These are phyloP conservation scores for Agrochola macilenta DNA, from an alignment of 2,888 invertebrate genomes.

Conservation along the genomic window DNA sequence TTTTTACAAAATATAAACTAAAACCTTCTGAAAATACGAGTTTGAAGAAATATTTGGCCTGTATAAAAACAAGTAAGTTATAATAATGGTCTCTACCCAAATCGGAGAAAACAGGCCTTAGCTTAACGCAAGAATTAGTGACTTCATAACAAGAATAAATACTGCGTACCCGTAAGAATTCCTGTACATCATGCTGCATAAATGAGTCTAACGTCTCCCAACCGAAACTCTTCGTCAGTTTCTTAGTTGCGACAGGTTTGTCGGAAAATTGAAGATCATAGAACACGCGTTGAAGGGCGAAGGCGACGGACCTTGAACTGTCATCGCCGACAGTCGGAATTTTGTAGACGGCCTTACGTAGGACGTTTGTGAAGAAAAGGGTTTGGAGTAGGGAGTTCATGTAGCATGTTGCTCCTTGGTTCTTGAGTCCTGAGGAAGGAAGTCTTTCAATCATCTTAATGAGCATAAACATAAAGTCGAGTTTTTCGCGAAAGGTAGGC, in stretches of 20 bases:
- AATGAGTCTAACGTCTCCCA: slow-evolving; percentile 99
- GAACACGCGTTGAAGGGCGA: slow-evolving; percentile 99
- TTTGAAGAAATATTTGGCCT: not conserved
- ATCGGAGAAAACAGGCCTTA: not conserved
- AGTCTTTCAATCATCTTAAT: not conserved
- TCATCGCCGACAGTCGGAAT: slow-evolving; percentile 99
- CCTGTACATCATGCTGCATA: slow-evolving; percentile 99
- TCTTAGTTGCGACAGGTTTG: slow-evolving; percentile 99
- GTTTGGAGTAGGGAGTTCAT: slow-evolving; percentile 99
- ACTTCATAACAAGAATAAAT: not conserved
- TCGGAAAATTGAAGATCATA: slow-evolving; percentile 99
- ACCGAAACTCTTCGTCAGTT: slow-evolving; percentile 99
- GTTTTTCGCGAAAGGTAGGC: not conserved
- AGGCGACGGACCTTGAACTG: slow-evolving; percentile 95
- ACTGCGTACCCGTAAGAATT: slow-evolving; percentile 93
- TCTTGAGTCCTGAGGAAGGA: slow-evolving; percentile 94
- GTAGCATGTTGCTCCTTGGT: slow-evolving; percentile 99
- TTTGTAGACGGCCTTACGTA: slow-evolving; percentile 98
- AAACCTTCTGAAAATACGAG: not conserved
- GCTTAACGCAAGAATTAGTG: not conserved
- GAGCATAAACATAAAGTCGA: not conserved
- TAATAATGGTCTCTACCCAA: not conserved
- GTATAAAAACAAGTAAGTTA: not conserved
- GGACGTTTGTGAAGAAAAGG: slow-evolving; percentile 98
- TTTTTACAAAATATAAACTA: slow-evolving; percentile 6